Base-by-base conservation (phyloP, 1,140 invertebrate genomes). In the Meloidogyne chitwoodi region DNA sequence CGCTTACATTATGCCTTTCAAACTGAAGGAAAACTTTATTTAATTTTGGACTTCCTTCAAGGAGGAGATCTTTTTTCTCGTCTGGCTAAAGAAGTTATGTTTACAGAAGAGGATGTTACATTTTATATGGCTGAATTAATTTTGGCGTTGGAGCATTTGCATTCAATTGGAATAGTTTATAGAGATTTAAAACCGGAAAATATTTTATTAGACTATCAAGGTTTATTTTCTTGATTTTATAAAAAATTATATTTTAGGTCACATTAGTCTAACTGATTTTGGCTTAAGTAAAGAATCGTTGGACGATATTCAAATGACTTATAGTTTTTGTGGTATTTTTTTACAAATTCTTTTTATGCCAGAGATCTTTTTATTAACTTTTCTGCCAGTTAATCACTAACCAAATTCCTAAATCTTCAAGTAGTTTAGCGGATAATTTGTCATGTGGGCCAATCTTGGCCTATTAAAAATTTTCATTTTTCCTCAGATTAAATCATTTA, bases 91-190 rank as follows among this genome's bases (percentile, higher is more conserved):
- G 88, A 77, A 22, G 31, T 97, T 61, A 99, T 99, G 96, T 99
- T 99, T 87, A 99, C 96, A 6, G 96, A 99, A 89, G 96, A 99
- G 88, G 96, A 99, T 90, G 96, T 98, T 0, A 99, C 98, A 88
- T 99, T 99, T 90, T 99, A 99, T 89, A 89, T 99, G 86, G 96
- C 96, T 5, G 96, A 99, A 88, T 89, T 99, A 87, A 95, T 95
- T 16, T 90, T 99, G 85, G 96, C 96, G 19, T 89, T 99, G 81
- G 93, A 96, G 89, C 96, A 99, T 90, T 91, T 99, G 75, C 96
- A 99, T 88, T 91, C 91, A 72, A 89, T 98, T 77, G 96, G 96
- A 78, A 98, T 99, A 79, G 97, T 99, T 87, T 99, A 99, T 89
- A 90, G 96, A 85, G 96, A 99, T 90, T 89, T 99, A 34, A 99